These are phyloP conservation scores for Arenicola marina DNA, from an alignment of 2,888 invertebrate genomes.

Conservation along the genomic window DNA sequence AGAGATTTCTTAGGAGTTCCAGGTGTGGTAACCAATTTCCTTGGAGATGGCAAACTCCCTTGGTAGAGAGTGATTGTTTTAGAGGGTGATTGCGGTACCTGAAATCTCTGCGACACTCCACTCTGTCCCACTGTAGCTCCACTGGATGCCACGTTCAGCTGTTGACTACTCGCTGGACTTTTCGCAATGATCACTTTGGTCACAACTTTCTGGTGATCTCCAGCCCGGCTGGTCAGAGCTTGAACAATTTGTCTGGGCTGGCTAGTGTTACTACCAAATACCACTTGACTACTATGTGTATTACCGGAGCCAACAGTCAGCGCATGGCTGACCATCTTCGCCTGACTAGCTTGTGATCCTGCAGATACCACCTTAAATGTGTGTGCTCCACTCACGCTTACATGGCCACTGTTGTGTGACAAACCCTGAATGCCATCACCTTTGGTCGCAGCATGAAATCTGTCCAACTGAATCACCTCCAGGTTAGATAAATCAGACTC, in stretches of 20 bases:
- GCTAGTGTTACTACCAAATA: no score
- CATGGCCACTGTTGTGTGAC: neutral
- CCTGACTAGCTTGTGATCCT: neutral
- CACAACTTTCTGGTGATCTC: conserved; percentile 34
- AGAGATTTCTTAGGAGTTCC: neutral
- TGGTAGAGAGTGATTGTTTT: conserved; percentile 72
- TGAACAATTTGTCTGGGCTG: no score
- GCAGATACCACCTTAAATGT: neutral
- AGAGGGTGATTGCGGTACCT: conserved; percentile 57
- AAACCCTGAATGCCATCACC: neutral
- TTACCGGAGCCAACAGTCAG: neutral
- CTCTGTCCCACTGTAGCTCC: no score
- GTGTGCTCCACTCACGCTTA: no score
- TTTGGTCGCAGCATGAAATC: no score
- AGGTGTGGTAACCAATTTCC: conserved; percentile 31
- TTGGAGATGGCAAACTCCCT: conserved; percentile 61
- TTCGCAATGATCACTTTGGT: conserved; percentile 55
- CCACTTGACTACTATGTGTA: neutral
- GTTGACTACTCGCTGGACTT: conserved; percentile 9
- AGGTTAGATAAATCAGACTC: no score
- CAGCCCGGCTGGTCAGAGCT: conserved; percentile 24
- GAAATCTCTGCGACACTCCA: neutral
- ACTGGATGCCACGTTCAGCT: no score
- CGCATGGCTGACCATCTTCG: neutral
- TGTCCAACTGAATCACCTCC: no score